Conservation (phyloP, 2,113 vertebrate genomes). For the Anarhynchus alexandrinus region DNA sequence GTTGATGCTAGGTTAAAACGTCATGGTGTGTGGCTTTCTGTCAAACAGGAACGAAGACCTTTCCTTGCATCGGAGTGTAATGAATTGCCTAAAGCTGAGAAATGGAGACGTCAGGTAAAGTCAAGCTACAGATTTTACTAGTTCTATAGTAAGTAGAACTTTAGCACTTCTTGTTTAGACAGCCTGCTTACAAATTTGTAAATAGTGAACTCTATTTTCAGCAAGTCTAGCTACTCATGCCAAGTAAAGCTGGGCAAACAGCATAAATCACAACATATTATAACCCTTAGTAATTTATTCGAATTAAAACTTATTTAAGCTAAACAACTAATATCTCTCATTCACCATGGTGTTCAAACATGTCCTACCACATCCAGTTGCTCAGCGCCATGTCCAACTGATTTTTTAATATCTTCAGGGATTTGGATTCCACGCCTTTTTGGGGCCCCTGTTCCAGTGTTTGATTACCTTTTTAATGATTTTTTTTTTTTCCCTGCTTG, state of each 20-base stretch:
- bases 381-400: neutral
- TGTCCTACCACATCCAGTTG: neutral
- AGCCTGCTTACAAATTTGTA: neutral
- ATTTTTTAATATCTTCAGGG: neutral
- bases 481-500: neutral
- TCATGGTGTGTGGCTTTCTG: neutral
- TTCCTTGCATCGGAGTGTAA: constrained; percentile 94
- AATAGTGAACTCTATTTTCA: neutral
- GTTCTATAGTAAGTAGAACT: rapidly evolving
- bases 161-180: rapidly evolving
- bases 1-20: neutral
- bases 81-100: constrained; percentile 95
- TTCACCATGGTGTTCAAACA: neutral
- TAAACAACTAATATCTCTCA: neutral
- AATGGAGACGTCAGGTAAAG: constrained; percentile 93
- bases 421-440: neutral
- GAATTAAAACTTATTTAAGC: neutral
- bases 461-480: neutral
- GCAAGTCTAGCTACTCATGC: neutral
- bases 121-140: neutral
- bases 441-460: neutral
- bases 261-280: neutral
- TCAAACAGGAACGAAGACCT: constrained; percentile 87
- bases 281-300: neutral
- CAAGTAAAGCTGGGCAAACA: neutral